These are phyloP conservation scores for Pipistrellus kuhlii DNA, from an alignment of 2,797 vertebrate species.

Conservation along the genomic window DNA sequence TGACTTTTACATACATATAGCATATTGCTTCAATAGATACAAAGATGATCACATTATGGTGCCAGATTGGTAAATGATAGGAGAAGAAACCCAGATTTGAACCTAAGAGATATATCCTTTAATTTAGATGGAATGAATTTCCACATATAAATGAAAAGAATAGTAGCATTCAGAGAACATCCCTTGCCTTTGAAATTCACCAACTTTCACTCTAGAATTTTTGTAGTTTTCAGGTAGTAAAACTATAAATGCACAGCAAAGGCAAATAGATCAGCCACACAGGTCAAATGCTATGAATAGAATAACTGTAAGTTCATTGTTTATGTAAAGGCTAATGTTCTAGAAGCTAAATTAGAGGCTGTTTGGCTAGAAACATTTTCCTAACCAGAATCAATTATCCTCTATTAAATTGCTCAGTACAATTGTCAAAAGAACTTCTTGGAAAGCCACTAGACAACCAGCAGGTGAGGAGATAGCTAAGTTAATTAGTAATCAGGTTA, in stretches of 20 bases:
- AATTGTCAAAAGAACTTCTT: neutral
- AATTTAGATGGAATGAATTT: constrained; percentile 7
- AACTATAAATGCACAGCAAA: neutral
- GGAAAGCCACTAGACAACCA: neutral
- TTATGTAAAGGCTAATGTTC: neutral
- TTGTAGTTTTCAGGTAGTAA: neutral
- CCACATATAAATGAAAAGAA: neutral
- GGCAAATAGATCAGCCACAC: neutral
- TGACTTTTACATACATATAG: neutral
- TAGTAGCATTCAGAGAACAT: neutral
- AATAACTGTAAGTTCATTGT: neutral
- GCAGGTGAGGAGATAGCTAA: constrained; percentile 2
- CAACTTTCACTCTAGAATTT: neutral
- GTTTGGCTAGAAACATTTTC: neutral
- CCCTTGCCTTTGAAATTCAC: neutral
- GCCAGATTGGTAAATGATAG: neutral
- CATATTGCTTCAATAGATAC: neutral
- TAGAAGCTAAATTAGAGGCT: neutral
- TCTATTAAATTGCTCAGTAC: neutral
- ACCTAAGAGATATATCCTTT: neutral
- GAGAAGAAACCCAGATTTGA: neutral
- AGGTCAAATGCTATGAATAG: neutral
- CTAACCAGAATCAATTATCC: constrained; percentile 25
- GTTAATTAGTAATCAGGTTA: constrained; percentile 23
- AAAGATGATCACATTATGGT: neutral